These are phyloP conservation scores for Pardalotus punctatus DNA, from an alignment of 2,113 vertebrate species.

Conservation along the genomic window DNA sequence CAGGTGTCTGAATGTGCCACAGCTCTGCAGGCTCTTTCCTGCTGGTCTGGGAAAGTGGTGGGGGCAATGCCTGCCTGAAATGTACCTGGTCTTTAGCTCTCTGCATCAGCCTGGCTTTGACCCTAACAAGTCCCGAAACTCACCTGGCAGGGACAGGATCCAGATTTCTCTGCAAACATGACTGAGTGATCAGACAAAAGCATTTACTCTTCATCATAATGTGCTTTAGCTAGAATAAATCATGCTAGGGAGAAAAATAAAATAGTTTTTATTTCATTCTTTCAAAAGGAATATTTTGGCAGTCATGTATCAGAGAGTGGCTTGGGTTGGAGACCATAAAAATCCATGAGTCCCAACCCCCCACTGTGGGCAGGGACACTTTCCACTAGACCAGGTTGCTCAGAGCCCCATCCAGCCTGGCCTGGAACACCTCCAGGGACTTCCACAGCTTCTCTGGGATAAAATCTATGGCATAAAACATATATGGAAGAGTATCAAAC, in stretches of 20 bases:
- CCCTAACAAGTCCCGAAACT: background rate
- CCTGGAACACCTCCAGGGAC: background rate
- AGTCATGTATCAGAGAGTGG: background rate
- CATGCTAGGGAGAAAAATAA: background rate
- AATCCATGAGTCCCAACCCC: background rate
- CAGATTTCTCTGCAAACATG: background rate
- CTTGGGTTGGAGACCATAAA: background rate
- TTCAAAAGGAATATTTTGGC: background rate
- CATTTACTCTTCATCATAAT: background rate
- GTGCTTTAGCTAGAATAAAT: background rate
- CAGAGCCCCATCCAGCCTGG: background rate
- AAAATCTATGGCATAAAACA: background rate
- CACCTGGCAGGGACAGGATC: background rate
- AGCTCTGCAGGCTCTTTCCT: background rate
- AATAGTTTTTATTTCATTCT: background rate
- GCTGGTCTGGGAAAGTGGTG: background rate
- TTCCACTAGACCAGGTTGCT: background rate
- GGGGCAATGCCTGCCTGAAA: background rate
- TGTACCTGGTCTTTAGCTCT: background rate
- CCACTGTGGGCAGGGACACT: background rate
- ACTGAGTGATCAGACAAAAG: background rate
- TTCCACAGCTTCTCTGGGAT: background rate
- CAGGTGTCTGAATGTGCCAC: fast-evolving
- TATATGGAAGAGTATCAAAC: conserved; percentile 11
- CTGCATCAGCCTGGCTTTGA: background rate